phyloP scores from a whole-genome alignment of 2,113 vertebrate genomes.

The Ceratotherium simum region DNA sequence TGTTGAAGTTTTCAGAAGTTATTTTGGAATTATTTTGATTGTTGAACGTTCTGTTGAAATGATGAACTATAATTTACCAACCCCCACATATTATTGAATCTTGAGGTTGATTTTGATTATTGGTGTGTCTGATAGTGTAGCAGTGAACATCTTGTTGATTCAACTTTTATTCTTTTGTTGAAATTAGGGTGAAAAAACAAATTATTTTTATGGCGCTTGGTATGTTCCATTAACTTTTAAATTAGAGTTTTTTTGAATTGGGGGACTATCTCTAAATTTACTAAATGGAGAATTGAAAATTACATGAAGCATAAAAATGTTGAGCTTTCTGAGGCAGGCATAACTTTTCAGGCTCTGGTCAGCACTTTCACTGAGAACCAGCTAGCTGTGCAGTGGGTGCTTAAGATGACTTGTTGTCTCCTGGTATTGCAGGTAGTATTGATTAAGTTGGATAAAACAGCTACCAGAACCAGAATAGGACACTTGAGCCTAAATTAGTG shows the following conservation, averaged over 20 bases:
- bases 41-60: slow-evolving; percentile 26
- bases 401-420: neutral
- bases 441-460: neutral
- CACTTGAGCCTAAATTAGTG: slow-evolving; percentile 44
- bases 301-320: neutral
- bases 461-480: neutral
- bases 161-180: slow-evolving; percentile 27
- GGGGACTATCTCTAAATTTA: slow-evolving; percentile 17
- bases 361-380: neutral
- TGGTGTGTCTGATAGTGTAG: neutral
- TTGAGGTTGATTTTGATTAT: slow-evolving; percentile 46
- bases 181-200: neutral
- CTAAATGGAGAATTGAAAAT: slow-evolving; percentile 43
- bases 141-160: neutral
- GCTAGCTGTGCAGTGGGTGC: neutral
- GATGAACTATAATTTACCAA: neutral
- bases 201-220: neutral
- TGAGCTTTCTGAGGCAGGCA: neutral
- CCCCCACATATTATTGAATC: neutral
- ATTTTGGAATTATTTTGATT: slow-evolving; percentile 13
- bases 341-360: slow-evolving; percentile 3
- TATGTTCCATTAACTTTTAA: slow-evolving; percentile 28
- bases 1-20: neutral
- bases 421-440: neutral
- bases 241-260: neutral